Base-by-base conservation (phyloP, 2,888 invertebrate species). In the Physocephala rufipes region DNA sequence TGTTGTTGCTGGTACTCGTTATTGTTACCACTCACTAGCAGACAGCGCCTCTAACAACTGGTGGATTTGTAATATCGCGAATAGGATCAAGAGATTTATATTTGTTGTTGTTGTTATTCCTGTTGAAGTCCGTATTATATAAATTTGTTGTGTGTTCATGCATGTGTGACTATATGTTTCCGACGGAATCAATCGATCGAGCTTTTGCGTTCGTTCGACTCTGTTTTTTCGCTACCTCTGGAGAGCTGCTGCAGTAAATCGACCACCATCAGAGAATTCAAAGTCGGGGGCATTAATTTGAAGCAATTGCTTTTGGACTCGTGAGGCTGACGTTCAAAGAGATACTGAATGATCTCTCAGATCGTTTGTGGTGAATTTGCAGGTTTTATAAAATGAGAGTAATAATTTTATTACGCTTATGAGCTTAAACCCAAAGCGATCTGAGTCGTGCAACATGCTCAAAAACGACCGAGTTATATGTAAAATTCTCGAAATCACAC, bases 51-150 rank as follows among this genome's bases (percentile, higher is more conserved):
- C 26, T 28, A 28, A 24, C 28, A 21, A 12, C 12, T 21, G 19
- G 12, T 19, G 49, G 26, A 69, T 19, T 19, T 47, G n/a, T 26
- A 19, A 28, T 66, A 61, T 15, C 67, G 71, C 55, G 67, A 70
- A 63, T 69, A 70, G n/a, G 16, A 26, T 12, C 15, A 49, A 13
- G n/a, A 67, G 9, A 4, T 9, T 9, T 36, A 9, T 36, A 9
- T 36, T 4, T 7, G 36, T 7, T n/a, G n/a, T n/a, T n/a, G n/a
- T n/a, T n/a, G n/a, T n/a, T n/a, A n/a, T n/a, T n/a, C n/a, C n/a
- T n/a, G n/a, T n/a, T n/a, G n/a, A n/a, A n/a, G n/a, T n/a, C n/a
- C n/a, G n/a, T n/a, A n/a, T n/a, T n/a, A n/a, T n/a, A n/a, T n/a
- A n/a, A n/a, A 9, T 36, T 4, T 36, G 36, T 36, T 4, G 4